phyloP scores from a whole-genome alignment of 2,797 vertebrate species.

The Enteromius unitaeniatus region DNA sequence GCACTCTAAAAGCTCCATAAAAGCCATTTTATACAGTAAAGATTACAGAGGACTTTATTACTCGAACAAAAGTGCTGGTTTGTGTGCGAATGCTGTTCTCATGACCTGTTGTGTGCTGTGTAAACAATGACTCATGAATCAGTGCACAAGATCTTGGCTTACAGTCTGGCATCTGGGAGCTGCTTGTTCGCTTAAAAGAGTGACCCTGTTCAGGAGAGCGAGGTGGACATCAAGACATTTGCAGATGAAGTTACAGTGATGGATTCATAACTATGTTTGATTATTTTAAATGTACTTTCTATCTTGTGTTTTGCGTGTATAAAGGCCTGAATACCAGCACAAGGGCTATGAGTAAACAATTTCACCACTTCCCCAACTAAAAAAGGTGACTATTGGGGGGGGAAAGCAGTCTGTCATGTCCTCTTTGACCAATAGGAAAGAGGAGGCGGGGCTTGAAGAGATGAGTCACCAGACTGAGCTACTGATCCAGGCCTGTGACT shows the following conservation, averaged over 20 bases:
- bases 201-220: not conserved
- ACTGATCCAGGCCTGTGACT: slow-evolving; percentile 47
- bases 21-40: not conserved
- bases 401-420: not conserved
- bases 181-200: not conserved
- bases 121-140: slow-evolving; percentile 33
- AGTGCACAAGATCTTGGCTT: not conserved
- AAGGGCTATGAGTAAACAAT: not conserved
- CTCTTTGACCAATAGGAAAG: slow-evolving; percentile 9
- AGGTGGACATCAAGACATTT: not conserved
- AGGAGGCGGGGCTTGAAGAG: not conserved
- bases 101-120: slow-evolving; percentile 11
- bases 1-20: not conserved
- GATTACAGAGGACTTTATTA: slow-evolving; percentile 11
- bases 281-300: not conserved
- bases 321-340: not conserved
- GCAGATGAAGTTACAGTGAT: not conserved
- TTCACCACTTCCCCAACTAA: slow-evolving; percentile 22
- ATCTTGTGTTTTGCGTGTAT: not conserved
- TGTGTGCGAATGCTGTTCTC: slow-evolving; percentile 29
- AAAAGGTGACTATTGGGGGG: not conserved
- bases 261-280: not conserved
- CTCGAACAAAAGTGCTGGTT: slow-evolving; percentile 18
- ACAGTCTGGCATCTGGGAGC: not conserved
- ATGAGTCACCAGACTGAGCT: slow-evolving; percentile 40